These are phyloP conservation scores for Calameuta filiformis DNA, from an alignment of 2,888 invertebrate genomes.

Conservation along the genomic window DNA sequence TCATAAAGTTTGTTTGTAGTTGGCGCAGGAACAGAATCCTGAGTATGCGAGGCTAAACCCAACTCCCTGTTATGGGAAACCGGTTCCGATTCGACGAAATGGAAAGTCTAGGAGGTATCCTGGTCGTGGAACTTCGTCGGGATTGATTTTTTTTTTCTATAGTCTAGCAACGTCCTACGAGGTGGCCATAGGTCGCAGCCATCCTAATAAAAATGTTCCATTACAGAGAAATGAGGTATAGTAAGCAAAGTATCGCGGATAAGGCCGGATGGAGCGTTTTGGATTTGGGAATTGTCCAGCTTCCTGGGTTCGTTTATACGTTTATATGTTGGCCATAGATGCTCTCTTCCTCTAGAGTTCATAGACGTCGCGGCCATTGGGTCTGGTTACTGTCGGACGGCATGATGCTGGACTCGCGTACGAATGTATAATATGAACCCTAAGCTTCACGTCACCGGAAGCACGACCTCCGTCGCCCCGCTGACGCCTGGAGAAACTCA, in stretches of 20 bases:
- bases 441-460: slow-evolving; percentile 71
- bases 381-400: slow-evolving; percentile 60
- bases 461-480: slow-evolving; percentile 68
- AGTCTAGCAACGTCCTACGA: background rate
- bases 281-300: background rate
- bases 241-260: background rate
- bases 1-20: background rate
- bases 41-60: background rate
- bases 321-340: background rate
- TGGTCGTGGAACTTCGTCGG: background rate
- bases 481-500: slow-evolving; percentile 74
- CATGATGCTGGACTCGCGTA: slow-evolving; percentile 69
- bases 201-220: background rate
- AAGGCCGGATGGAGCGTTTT: background rate
- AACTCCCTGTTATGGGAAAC: background rate
- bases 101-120: background rate
- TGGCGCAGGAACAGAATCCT: background rate
- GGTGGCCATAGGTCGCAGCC: background rate
- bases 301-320: background rate
- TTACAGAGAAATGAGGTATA: background rate
- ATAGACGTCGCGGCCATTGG: slow-evolving; percentile 70
- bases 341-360: slow-evolving; percentile 62
- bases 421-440: slow-evolving; percentile 80
- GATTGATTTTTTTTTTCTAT: background rate
- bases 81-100: background rate